Base-by-base conservation (phyloP, 2,888 invertebrate genomes). In the Trilocha varians region DNA sequence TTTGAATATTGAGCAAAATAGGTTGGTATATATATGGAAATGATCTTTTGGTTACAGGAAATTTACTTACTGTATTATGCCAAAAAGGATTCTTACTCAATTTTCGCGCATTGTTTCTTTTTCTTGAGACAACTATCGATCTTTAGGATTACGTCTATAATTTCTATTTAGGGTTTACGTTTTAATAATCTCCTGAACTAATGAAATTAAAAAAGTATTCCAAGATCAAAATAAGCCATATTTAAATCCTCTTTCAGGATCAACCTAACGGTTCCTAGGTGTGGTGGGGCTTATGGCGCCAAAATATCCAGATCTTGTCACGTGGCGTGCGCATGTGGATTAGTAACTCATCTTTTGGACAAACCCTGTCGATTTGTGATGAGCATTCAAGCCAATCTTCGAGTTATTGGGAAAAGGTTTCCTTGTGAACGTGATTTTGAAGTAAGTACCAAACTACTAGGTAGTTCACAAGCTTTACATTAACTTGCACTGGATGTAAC, bases 321-420 rank as follows among this genome's bases (percentile, higher is more conserved):
- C 6, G 65, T 90, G 0, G 87, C 91, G 0, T 86, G 89, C 16
- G 91, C 91, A 0, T 90, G 92, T 44, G 91, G 93, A 0, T 60
- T 96, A 9, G 94, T 91, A 0, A 90, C 92, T 0, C 69, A 89
- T 48, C 87, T 88, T 36, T 69, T 90, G 36, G 82, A 87, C 51
- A 83, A 89, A 38, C 93, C 95, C 0, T 91, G 93, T 0, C 88
- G 93, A 15, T 88, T 96, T 43, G 87, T 90, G 1, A 71, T 94
- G 73, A 86, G 90, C 15, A 78, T 96, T 42, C 90, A 91, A 57
- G 88, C 90, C 14, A 94, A 91, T 59, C 91, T 95, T 90, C 86
- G 88, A 38, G 76, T 88, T 3, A 57, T 91, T 1, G 94, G 94
- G 1, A 93, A 91, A 62, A 80, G 94, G 15, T 72, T 82, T 42